Base-by-base conservation (phyloP, 2,888 invertebrate species). In the Gastrophysa polygoni region DNA sequence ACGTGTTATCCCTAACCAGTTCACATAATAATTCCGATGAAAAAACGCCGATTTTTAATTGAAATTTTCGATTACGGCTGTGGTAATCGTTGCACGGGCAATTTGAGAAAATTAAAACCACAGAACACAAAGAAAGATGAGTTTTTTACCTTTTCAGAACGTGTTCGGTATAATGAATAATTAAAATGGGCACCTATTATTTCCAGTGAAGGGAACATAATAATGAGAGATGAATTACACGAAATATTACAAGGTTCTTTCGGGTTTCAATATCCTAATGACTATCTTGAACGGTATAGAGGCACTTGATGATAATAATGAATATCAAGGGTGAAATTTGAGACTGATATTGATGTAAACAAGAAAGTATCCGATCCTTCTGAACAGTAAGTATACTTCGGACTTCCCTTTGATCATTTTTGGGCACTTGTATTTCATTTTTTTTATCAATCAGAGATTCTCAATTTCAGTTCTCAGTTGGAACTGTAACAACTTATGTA, bases 21-120 rank as follows among this genome's bases (percentile, higher is more conserved):
- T 32, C 58, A 58, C 38, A 62, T 62, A 62, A 62, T 62, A 54
- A 58, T 62, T 54, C 44, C 54, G 57, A 63, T 57, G 57, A 65
- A 68, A 66, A 70, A 70, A 67, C 63, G 46, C 64, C 61, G 63
- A 68, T 64, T 70, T 70, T 70, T 70, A 68, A 70, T 70, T 70
- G 68, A 70, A 68, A 64, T 68, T 70, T 70, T 68, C 60, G 63
- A 67, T 68, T 68, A 60, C 64, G 64, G 60, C 63, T 59, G 61
- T 55, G 52, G 65, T 68, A 65, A 68, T 70, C 62, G 64, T 54
- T 61, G 64, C 61, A 64, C 61, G 62, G 51, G 66, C 65, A 70
- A 68, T 70, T 70, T 68, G 49, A 67, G 67, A 62, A 67, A 68
- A 70, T 68, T 70, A 67, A 70, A 70, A 67, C 68, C 66, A 68